Evolutionary conservation across 2,797 vertebrate species (phyloP).

Genomic region (Etheostoma perlongum): DNA sequence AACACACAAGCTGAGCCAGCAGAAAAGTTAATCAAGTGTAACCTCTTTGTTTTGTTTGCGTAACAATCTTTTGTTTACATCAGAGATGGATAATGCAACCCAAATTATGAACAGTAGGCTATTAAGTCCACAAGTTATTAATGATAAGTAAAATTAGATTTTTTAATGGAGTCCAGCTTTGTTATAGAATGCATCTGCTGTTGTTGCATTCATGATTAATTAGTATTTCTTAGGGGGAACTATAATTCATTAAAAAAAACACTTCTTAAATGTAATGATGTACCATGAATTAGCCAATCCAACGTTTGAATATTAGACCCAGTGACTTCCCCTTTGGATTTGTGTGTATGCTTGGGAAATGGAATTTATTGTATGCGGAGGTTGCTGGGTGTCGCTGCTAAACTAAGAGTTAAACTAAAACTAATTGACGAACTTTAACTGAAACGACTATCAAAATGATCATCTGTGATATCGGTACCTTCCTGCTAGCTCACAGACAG

Average conservation of each 20-base stretch:
- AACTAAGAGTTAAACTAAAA: constrained; percentile 4
- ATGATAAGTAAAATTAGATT: constrained; percentile 46
- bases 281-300: constrained; percentile 26
- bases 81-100: constrained; percentile 35
- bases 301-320: constrained; percentile 6
- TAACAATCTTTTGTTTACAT: constrained; percentile 51
- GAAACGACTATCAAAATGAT: background rate
- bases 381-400: background rate
- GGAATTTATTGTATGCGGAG: background rate
- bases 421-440: background rate
- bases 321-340: constrained; percentile 7
- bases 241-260: constrained; percentile 43
- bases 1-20: constrained; percentile 28
- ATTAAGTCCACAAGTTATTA: constrained; percentile 50
- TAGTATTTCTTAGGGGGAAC: constrained; percentile 46
- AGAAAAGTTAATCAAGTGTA: constrained; percentile 32
- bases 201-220: constrained; percentile 52
- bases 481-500: background rate
- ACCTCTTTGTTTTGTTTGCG: constrained; percentile 17
- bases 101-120: constrained; percentile 34
- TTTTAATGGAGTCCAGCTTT: constrained; percentile 55
- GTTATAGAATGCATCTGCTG: constrained; percentile 48
- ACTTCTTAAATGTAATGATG: constrained; percentile 31
- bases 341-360: constrained; percentile 9
- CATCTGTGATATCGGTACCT: background rate